Percentiles rank a stretch among this genome's conserved stretches.
These are phyloP conservation scores for Chiloscyllium plagiosum DNA, from an alignment of 2,113 vertebrate species.

Conservation along the genomic window DNA sequence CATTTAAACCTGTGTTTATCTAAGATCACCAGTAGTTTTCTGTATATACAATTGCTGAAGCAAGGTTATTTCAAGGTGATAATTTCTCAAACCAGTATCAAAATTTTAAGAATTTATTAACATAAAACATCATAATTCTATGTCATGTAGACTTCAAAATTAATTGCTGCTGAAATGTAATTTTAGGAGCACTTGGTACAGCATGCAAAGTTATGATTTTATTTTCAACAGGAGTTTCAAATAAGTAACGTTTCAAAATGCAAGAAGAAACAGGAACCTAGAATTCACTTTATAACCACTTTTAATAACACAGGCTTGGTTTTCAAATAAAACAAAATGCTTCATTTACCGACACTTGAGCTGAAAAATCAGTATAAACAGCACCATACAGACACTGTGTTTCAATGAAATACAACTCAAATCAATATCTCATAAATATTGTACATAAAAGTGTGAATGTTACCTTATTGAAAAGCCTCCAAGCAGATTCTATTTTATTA, in stretches of 20 bases:
- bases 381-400: background rate
- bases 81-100: background rate
- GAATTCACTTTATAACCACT: background rate
- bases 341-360: background rate
- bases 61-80: background rate
- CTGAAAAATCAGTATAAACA: background rate
- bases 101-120: slow-evolving; percentile 11
- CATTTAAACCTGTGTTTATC: background rate
- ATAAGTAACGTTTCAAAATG: background rate
- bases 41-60: too few species aligned
- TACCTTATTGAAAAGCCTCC: slow-evolving; percentile 34
- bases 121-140: background rate
- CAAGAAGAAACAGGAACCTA: background rate
- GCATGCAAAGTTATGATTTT: background rate
- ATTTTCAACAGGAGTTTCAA: background rate
- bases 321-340: background rate
- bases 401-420: background rate
- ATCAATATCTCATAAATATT: background rate
- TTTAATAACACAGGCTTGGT: background rate
- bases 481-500: background rate
- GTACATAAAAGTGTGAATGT: background rate
- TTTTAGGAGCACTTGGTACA: background rate
- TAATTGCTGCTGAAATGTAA: background rate
- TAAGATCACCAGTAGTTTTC: background rate
- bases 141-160: background rate